Percentiles rank a stretch among this genome's conserved stretches.
These are phyloP conservation scores for Arge pagana DNA, from an alignment of 2,888 invertebrate genomes.

Conservation along the genomic window DNA sequence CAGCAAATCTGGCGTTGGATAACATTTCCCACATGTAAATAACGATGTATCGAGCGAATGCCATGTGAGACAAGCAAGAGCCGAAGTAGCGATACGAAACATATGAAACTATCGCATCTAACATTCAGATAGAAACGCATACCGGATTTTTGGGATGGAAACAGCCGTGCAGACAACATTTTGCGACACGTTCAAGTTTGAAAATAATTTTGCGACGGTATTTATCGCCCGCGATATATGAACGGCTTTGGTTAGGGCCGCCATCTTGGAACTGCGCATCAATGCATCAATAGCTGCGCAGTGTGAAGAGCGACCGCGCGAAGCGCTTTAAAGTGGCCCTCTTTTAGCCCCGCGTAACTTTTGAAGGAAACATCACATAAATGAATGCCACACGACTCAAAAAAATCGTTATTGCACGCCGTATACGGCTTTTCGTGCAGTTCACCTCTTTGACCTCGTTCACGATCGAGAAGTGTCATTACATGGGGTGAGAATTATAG, in stretches of 20 bases:
- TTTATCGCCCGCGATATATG: slow-evolving; percentile 37
- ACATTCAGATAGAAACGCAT: neutral
- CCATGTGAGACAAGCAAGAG: neutral
- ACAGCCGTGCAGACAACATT: slow-evolving; percentile 12
- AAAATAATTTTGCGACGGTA: slow-evolving; percentile 42
- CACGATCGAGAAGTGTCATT: no score
- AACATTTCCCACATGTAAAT: slow-evolving; percentile 3
- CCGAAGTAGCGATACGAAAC: neutral
- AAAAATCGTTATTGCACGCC: no score
- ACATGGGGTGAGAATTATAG: no score
- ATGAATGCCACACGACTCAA: no score
- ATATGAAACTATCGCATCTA: neutral
- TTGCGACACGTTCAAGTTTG: slow-evolving; percentile 36
- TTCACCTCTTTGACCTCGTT: no score
- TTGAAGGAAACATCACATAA: no score
- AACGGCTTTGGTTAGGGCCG: slow-evolving; percentile 37
- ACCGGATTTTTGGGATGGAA: slow-evolving; percentile 24
- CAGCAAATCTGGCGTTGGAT: slow-evolving; percentile 8
- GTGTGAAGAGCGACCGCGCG: no score
- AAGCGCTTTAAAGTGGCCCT: no score
- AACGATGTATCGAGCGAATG: no score
- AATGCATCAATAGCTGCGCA: no score
- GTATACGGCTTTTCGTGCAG: no score
- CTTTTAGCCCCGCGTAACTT: no score
- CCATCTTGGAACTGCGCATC: slow-evolving; percentile 45